Evolutionary conservation across 1,140 invertebrate species (phyloP).

Genomic region (Paralvinella palmiformis): DNA sequence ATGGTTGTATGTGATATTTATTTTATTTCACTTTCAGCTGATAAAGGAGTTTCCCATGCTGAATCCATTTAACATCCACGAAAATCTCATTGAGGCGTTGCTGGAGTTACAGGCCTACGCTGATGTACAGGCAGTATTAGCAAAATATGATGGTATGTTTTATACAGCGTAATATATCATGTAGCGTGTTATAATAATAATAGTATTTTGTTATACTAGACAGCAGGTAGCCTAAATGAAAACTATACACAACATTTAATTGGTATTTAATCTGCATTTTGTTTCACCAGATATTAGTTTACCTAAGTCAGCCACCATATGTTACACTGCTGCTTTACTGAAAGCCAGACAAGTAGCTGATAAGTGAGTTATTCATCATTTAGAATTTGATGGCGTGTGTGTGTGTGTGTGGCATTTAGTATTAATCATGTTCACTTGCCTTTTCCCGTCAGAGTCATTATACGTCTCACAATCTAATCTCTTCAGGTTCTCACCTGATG

Average conservation of each 20-base stretch:
- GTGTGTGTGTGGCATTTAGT: not conserved
- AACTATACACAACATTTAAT: no score
- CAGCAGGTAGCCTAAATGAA: no score
- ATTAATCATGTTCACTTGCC: not conserved
- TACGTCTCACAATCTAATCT: no score
- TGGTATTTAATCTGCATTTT: slow-evolving; percentile 14
- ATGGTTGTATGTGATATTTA: no score
- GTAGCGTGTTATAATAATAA: not conserved
- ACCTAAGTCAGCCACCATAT: slow-evolving; percentile 94
- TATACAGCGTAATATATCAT: no score
- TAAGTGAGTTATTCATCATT: slow-evolving; percentile 58
- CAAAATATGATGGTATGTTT: slow-evolving; percentile 77
- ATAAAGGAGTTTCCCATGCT: slow-evolving; percentile 97
- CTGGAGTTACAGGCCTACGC: slow-evolving; percentile 95
- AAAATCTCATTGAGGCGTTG: slow-evolving; percentile 93
- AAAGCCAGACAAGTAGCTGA: slow-evolving; percentile 90
- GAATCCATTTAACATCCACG: slow-evolving; percentile 92
- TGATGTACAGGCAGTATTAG: slow-evolving; percentile 91
- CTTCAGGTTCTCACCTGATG: slow-evolving; percentile 69
- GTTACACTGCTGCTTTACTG: slow-evolving; percentile 90
- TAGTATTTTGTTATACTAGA: no score
- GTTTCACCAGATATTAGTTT: slow-evolving; percentile 71
- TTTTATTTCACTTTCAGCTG: slow-evolving; percentile 55
- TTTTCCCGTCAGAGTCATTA: no score
- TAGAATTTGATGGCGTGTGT: not conserved